Conservation (phyloP, 2,888 invertebrate genomes). For the Drosophila colorata region DNA sequence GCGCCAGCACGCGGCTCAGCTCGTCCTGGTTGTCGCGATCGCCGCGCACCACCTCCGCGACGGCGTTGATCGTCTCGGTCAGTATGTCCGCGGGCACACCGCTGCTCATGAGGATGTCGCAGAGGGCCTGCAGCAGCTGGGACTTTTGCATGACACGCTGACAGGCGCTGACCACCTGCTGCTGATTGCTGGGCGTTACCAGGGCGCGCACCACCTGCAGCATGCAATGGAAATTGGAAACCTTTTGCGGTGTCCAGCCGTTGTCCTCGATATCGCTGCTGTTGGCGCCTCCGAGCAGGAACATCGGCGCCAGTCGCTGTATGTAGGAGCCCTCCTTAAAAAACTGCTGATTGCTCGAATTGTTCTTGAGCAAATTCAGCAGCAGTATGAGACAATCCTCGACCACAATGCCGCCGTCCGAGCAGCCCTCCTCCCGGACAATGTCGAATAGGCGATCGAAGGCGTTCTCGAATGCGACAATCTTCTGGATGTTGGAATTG, state of each 20-base stretch:
- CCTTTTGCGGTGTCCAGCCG: slow-evolving; percentile 97
- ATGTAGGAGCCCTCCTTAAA: slow-evolving; percentile 99
- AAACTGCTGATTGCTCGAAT: slow-evolving; percentile 98
- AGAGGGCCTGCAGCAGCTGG: slow-evolving; percentile 92
- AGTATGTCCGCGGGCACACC: slow-evolving; percentile 98
- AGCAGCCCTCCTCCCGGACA: slow-evolving; percentile 94
- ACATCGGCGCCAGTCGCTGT: slow-evolving; percentile 95
- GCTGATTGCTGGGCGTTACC: slow-evolving; percentile 97
- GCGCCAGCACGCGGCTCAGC: slow-evolving; percentile 95
- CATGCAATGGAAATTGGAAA: slow-evolving; percentile 96
- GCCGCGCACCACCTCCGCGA: slow-evolving; percentile 96
- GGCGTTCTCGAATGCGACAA: slow-evolving; percentile 99
- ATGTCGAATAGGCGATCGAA: slow-evolving; percentile 98
- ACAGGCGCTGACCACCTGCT: slow-evolving; percentile 92
- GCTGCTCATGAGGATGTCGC: slow-evolving; percentile 96
- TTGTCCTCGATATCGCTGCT: slow-evolving; percentile 88
- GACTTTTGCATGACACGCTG: slow-evolving; percentile 95
- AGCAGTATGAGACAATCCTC: slow-evolving; percentile 98
- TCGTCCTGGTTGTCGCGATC: slow-evolving; percentile 96
- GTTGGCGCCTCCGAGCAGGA: slow-evolving; percentile 87
- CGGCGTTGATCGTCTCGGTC: slow-evolving; percentile 97
- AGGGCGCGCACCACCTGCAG: slow-evolving; percentile 95
- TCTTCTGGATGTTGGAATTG: slow-evolving; percentile 99
- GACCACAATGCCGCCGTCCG: slow-evolving; percentile 98
- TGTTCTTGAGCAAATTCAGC: slow-evolving; percentile 96